These are phyloP conservation scores for Zhengitettix transpicula DNA, from an alignment of 2,888 invertebrate genomes.

Conservation along the genomic window DNA sequence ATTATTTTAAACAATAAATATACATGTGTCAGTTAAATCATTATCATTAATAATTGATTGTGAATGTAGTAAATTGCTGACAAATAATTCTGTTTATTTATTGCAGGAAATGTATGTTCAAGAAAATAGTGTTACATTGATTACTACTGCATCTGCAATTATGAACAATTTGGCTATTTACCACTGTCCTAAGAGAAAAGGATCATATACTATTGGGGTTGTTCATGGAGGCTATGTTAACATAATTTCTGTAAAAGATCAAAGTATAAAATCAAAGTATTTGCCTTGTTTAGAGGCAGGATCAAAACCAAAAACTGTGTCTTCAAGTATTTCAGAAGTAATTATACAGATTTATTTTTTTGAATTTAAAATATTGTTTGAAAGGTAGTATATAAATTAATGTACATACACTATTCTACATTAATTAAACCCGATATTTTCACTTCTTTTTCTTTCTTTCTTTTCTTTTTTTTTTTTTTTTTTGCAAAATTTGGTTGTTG, in stretches of 20 bases:
- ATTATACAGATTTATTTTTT: background rate
- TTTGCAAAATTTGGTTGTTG: no score
- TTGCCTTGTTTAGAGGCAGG: slow-evolving; percentile 14
- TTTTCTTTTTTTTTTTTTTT: no score
- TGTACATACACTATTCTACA: no score
- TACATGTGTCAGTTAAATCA: no score
- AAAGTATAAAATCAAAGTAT: slow-evolving; percentile 14
- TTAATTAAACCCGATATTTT: no score
- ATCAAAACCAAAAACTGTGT: slow-evolving; percentile 7
- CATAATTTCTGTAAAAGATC: slow-evolving; percentile 14
- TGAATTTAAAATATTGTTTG: no score
- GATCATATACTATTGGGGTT: slow-evolving; percentile 15
- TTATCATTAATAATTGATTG: no score
- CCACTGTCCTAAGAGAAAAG: slow-evolving; percentile 8
- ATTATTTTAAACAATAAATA: no score
- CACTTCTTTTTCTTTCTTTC: no score
- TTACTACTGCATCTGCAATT: slow-evolving; percentile 17
- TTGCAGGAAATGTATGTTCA: slow-evolving; percentile 15
- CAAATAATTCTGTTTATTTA: no score
- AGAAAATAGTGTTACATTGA: slow-evolving; percentile 15
- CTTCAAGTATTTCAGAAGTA: slow-evolving; percentile 8
- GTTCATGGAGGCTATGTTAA: slow-evolving; percentile 18
- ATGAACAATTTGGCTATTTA: slow-evolving; percentile 18
- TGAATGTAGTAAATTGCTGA: no score
- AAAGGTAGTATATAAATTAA: no score